Evolutionary conservation across 2,113 vertebrate genomes (phyloP).

Genomic region (Delphinus delphis): DNA sequence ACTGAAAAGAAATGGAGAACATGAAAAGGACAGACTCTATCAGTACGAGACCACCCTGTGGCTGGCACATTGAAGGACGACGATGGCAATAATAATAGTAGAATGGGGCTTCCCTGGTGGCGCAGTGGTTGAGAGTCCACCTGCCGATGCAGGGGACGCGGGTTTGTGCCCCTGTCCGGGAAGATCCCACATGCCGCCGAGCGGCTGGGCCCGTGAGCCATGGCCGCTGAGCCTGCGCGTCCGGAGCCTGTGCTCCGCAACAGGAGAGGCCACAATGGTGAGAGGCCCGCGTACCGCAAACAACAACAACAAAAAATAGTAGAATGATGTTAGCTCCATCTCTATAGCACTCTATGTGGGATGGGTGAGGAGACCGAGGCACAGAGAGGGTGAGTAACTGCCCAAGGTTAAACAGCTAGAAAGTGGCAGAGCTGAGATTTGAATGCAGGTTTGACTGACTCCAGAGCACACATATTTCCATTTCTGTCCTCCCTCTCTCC

Average conservation of each 20-base stretch:
- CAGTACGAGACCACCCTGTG: accelerated
- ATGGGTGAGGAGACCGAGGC: neutral
- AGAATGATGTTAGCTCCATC: accelerated
- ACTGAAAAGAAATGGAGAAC: neutral
- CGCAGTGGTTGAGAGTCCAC: too few relatives aligned
- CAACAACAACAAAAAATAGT: too few relatives aligned
- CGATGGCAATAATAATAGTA: accelerated
- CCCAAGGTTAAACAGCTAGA: neutral
- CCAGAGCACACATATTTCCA: neutral
- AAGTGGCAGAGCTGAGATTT: neutral
- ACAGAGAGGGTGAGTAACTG: neutral
- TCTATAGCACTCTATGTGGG: accelerated
- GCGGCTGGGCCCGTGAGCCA: too few relatives aligned
- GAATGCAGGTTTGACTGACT: neutral
- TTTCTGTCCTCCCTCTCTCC: neutral
- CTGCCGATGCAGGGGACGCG: too few relatives aligned
- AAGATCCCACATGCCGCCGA: too few relatives aligned
- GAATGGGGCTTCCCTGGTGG: too few relatives aligned
- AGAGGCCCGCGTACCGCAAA: too few relatives aligned
- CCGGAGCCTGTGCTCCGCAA: too few relatives aligned
- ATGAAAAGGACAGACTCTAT: neutral
- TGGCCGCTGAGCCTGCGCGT: too few relatives aligned
- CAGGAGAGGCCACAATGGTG: too few relatives aligned
- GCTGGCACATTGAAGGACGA: accelerated
- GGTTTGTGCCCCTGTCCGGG: too few relatives aligned